A percentile compares a stretch with the other conserved stretches of the same genome.
These are phyloP conservation scores for Neelides sp. DNA, from an alignment of 1,140 invertebrate genomes.

Conservation along the genomic window DNA sequence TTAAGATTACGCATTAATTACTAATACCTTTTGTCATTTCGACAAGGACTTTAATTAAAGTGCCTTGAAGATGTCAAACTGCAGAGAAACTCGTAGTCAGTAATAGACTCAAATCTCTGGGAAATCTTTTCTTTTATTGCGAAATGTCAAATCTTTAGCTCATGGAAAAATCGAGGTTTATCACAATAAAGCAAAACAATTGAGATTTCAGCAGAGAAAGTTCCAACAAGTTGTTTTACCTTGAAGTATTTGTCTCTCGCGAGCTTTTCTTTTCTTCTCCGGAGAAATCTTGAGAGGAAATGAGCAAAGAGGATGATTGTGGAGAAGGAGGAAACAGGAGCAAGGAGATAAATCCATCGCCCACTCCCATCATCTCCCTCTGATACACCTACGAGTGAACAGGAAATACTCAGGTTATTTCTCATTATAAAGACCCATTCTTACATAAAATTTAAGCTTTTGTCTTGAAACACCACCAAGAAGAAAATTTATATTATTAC, in stretches of 20 bases:
- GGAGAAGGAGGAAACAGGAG: slow-evolving; percentile 7
- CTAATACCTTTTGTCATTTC: too few species aligned
- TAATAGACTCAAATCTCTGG: background rate
- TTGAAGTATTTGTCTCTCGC: slow-evolving; percentile 28
- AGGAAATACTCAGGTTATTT: background rate
- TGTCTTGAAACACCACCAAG: background rate
- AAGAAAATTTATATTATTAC: background rate
- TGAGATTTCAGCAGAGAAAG: too few species aligned
- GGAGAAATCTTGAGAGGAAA: slow-evolving; percentile 8
- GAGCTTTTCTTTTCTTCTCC: slow-evolving; percentile 20
- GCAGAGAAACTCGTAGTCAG: background rate
- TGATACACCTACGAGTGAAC: background rate
- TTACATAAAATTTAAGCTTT: too few species aligned
- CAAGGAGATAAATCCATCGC: slow-evolving; percentile 17
- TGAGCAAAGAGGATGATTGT: slow-evolving; percentile 12
- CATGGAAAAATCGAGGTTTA: background rate
- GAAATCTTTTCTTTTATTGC: background rate
- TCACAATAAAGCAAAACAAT: too few species aligned
- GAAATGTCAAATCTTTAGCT: background rate
- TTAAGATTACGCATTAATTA: too few species aligned
- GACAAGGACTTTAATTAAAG: background rate
- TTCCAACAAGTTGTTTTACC: too few species aligned
- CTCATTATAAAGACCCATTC: too few species aligned
- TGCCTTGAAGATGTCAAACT: background rate
- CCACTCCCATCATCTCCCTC: background rate